Evolutionary conservation across 2,113 vertebrate genomes (phyloP), one percentile per base, ranked within the genome.

Genomic region (Pollimyrus isidori): DNA sequence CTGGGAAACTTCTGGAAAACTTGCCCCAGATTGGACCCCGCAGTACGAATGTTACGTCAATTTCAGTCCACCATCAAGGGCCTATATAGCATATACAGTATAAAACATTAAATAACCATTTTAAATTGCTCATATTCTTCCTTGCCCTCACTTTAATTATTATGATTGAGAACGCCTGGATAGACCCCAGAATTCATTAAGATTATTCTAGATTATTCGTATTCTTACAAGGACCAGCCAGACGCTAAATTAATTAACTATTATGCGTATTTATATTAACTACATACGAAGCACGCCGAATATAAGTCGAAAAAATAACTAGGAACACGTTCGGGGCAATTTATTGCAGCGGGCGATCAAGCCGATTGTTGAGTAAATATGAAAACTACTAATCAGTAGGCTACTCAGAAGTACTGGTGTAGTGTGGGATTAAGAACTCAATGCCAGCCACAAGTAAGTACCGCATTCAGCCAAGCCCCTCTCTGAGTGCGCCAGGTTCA

Each of bases 371-470:
- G 49, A 52, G 48, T 46, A 42, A 53, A 89, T 19, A 23, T 21
- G 69, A 17, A 11, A 48, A 85, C 23, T 89, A n/a, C 53, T 15
- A 5, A 39, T 50, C n/a, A 46, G 19, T 62, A n/a, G n/a, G n/a
- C n/a, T n/a, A 6, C 3, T 56, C 49, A 35, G 4, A 83, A 30
- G 35, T 52, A 19, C 69, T 45, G 48, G 13, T 7, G 11, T 30
- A 42, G 19, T 42, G n/a, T 42, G 73, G 42, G 52, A 80, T 15
- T 39, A n/a, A 53, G 49, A 35, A 56, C 85, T 89, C 10, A 30
- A 46, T 76, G 84, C 35, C 53, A 83, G 90, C 39, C 30, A 26
- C 53, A 83, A 48, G 88, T 52, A 84, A 91, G 39, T 49, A 45
- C 26, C 45, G 45, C 45, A 84, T 58, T 48, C 83, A 4, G 85